Base-by-base conservation (phyloP, 2,888 invertebrate species). In the Drosophila dives region DNA sequence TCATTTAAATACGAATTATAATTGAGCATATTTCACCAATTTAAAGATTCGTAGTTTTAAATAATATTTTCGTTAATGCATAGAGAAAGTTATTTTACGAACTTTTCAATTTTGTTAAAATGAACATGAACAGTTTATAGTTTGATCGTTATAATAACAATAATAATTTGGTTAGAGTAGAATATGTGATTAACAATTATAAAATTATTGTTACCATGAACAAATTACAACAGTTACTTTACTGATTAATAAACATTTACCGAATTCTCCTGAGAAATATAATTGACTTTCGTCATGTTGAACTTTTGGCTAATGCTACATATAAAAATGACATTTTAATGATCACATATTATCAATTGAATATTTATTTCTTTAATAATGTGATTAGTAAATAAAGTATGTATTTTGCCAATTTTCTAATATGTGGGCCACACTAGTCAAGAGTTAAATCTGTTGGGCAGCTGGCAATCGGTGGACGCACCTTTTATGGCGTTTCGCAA, bases 401-500 rank as follows among this genome's bases (percentile, higher is more conserved):
- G 23, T 45, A 23, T 15, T 45, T 45, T 45, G 45, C 45, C 7
- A 23, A 4, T 4, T 34, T 53, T 33, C n/a, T 34, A 20, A 34
- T 34, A 34, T 33, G 12, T 4, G 32, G 20, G 7, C 12, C 8
- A 15, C 20, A 23, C 20, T 53, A 5, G 34, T 23, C 33, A 34
- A 20, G 20, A 64, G 33, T 20, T 26, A 26, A 38, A 54, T n/a
- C 26, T 23, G 34, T 54, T 42, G 40, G 33, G 15, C 17, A 17
- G 15, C 11, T 48, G 49, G 53, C 32, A 61, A 72, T 40, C 29
- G 40, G 38, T n/a, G 54, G 55, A 40, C 48, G 61, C 40, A 49
- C 59, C 61, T 70, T 72, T 86, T 77, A 76, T 72, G 89, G 89
- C 82, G 86, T 82, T 80, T 84, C 73, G 80, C 90, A 90, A 90